These are phyloP conservation scores for Dicrurus megarhynchus DNA, from an alignment of 2,113 vertebrate genomes.

Conservation along the genomic window DNA sequence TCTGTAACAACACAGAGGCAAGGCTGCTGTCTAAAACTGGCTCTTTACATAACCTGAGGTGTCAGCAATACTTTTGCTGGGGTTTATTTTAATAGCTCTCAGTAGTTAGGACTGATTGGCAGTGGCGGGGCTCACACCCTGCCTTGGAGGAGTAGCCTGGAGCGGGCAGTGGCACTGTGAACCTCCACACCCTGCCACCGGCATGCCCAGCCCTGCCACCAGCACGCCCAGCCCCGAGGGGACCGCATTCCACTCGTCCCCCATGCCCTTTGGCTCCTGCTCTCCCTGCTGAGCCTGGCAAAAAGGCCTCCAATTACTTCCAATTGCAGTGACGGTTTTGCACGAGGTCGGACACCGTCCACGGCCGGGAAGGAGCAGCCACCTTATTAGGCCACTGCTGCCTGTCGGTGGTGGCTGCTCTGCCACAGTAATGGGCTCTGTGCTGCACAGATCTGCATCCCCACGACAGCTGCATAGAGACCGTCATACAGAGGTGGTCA, in stretches of 20 bases:
- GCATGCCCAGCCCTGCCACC: neutral
- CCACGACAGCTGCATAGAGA: neutral
- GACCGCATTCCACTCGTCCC: fast-evolving
- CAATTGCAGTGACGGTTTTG: neutral
- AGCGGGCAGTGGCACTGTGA: fast-evolving
- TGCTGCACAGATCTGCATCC: neutral
- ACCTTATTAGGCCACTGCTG: neutral
- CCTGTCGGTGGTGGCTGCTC: neutral
- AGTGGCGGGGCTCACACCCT: fast-evolving
- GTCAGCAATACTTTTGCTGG: neutral
- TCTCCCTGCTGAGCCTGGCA: neutral
- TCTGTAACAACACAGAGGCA: neutral
- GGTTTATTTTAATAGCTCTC: neutral
- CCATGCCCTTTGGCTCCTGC: neutral
- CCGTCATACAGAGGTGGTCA: too few relatives aligned
- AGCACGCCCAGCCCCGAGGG: fast-evolving
- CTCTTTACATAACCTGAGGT: neutral
- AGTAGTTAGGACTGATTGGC: neutral
- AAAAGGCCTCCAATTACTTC: constrained; percentile 5
- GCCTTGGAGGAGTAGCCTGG: neutral
- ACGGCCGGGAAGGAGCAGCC: fast-evolving
- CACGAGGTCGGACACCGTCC: fast-evolving
- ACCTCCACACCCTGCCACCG: neutral
- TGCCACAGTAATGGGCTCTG: neutral
- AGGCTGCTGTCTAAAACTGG: neutral